Conservation (phyloP, 2,113 vertebrate genomes). For the Phodopus roborovskii region DNA sequence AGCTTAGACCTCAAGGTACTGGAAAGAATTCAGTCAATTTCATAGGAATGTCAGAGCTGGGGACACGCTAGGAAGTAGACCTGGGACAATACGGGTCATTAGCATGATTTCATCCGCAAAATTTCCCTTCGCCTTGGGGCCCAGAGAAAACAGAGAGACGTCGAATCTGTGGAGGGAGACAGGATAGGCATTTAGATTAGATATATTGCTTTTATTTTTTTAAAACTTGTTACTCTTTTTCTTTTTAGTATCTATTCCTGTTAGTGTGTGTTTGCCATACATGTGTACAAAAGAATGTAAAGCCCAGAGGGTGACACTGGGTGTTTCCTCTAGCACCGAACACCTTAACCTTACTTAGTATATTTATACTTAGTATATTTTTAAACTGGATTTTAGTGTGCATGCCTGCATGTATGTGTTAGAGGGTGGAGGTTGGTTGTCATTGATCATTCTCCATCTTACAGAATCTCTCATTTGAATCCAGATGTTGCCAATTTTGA, state of each 20-base stretch:
- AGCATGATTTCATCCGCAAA: neutral
- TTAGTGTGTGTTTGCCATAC: too few species aligned
- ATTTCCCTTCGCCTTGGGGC: neutral
- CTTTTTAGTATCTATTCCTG: neutral
- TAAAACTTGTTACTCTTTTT: neutral
- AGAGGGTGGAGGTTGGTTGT: neutral
- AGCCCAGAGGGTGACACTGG: neutral
- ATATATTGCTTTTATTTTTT: too few species aligned
- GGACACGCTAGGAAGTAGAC: neutral
- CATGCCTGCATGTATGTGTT: neutral
- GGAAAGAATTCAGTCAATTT: neutral
- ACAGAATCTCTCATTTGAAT: neutral
- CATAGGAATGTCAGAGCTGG: neutral
- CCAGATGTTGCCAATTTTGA: neutral
- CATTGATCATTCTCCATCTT: neutral
- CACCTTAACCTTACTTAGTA: neutral
- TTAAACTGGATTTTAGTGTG: neutral
- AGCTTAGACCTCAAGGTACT: neutral
- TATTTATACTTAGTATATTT: neutral
- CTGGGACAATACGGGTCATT: neutral
- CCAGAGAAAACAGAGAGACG: neutral
- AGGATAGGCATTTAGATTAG: neutral
- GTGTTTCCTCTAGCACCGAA: neutral
- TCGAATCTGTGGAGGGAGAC: neutral
- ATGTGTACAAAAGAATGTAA: neutral